Base-by-base conservation (phyloP, 2,113 vertebrate species). In the Gymnarchus niloticus region DNA sequence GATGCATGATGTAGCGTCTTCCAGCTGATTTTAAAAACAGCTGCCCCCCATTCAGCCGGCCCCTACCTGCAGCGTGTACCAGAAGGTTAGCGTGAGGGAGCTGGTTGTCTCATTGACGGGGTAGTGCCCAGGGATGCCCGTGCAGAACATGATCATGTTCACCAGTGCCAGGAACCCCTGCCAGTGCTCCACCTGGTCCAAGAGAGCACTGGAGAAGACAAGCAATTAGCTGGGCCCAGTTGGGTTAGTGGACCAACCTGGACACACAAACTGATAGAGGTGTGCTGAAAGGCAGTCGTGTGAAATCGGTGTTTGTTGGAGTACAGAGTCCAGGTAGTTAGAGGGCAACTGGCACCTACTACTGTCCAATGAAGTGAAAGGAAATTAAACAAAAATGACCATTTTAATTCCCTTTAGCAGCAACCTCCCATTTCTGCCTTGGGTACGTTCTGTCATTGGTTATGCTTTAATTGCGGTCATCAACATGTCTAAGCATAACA, bases 121-220 rank as follows among this genome's bases (percentile, higher is more conserved):
- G 87, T 99, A 99, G 91, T 99, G 98, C 82, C 98, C 98, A 0
- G 98, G 98, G 89, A 99, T 98, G 84, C 98, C 98, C 0, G 98
- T 99, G 92, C 98, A 99, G 94, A 99, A 99, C 98, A 99, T 99
- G 92, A 99, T 98, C 98, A 99, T 99, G 93, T 99, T 99, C 91
- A 99, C 98, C 84, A 99, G 93, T 6, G 97, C 98, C 91, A 99
- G 93, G 90, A 99, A 98, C 89, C 97, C 96, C 93, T 99, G 98
- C 98, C 98, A 99, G 93, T 99, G 98, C 87, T 99, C 98, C 88
- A 99, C 96, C 88, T 99, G 98, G 89, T 98, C 98, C 92, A 99
- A 90, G 84, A 99, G 95, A 51, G 97, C 96, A 94, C 98, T 99
- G 59, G 6, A 81, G 87, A 2, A 19, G 33, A 59, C 41, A 56